A percentile compares a stretch with the other conserved stretches of the same genome.
These are phyloP conservation scores for Augochlora pura DNA, from an alignment of 1,140 invertebrate species.

Conservation along the genomic window DNA sequence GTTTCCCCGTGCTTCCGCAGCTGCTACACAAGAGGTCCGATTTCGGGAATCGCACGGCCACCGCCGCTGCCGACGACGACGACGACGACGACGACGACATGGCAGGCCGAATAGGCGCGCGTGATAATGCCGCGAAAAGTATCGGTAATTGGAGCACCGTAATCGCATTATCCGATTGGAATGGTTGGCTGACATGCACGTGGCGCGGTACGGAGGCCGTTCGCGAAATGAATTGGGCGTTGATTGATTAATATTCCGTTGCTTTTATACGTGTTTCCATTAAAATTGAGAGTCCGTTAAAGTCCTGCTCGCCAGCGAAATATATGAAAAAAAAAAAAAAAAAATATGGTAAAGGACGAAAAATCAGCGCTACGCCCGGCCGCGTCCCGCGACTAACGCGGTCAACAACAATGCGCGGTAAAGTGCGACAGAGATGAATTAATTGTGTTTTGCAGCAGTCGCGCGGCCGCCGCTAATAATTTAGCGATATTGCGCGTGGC, in stretches of 20 bases:
- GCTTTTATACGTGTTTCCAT: background rate
- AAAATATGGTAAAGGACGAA: no score
- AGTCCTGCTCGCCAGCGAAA: background rate
- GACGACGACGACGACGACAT: no score
- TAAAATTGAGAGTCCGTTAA: slow-evolving; percentile 16
- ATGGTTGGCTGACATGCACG: background rate
- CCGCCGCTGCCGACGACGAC: no score
- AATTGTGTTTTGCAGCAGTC: slow-evolving; percentile 33
- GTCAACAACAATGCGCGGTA: slow-evolving; percentile 8
- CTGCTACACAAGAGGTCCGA: background rate
- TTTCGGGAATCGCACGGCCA: background rate
- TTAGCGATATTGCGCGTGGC: slow-evolving; percentile 38
- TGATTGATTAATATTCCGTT: slow-evolving; percentile 16
- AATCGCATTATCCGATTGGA: slow-evolving; percentile 23
- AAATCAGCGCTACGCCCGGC: background rate
- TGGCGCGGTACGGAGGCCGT: no score
- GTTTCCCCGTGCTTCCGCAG: background rate
- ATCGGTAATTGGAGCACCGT: slow-evolving; percentile 1
- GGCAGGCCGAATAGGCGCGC: no score
- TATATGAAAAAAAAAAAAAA: background rate
- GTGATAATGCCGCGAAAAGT: background rate
- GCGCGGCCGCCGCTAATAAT: slow-evolving; percentile 11
- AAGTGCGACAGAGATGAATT: slow-evolving; percentile 21
- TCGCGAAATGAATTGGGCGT: background rate
- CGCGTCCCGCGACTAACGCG: no score